Conservation (phyloP, 2,113 vertebrate species). For the Picathartes gymnocephalus region DNA sequence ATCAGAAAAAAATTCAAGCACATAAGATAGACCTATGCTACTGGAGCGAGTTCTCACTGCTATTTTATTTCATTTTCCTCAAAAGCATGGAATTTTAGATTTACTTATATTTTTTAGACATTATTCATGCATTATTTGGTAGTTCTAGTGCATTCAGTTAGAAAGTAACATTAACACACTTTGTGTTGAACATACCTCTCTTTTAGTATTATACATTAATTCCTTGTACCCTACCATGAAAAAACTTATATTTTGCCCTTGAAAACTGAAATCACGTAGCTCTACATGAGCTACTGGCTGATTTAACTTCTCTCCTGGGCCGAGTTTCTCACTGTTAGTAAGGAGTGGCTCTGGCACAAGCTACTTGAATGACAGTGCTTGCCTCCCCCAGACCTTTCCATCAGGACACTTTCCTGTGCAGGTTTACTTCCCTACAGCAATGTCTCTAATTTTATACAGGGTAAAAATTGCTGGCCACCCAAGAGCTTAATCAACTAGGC, state of each 20-base stretch:
- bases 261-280: background rate
- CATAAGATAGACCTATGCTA: background rate
- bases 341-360: background rate
- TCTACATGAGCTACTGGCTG: background rate
- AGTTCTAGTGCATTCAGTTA: background rate
- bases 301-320: background rate
- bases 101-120: background rate
- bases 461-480: background rate
- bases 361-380: background rate
- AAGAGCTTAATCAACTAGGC: background rate
- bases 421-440: background rate
- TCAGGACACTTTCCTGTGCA: background rate
- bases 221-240: background rate
- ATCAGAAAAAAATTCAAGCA: background rate
- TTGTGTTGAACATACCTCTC: background rate
- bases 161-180: background rate
- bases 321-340: background rate
- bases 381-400: background rate
- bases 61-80: background rate
- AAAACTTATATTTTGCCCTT: background rate
- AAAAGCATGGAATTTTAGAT: background rate
- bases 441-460: background rate
- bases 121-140: background rate
- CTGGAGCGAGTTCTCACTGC: background rate
- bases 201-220: background rate